Evolutionary conservation across 2,113 vertebrate genomes (phyloP), one percentile per base, ranked within the genome.

Genomic region (Manacus vitellinus): DNA sequence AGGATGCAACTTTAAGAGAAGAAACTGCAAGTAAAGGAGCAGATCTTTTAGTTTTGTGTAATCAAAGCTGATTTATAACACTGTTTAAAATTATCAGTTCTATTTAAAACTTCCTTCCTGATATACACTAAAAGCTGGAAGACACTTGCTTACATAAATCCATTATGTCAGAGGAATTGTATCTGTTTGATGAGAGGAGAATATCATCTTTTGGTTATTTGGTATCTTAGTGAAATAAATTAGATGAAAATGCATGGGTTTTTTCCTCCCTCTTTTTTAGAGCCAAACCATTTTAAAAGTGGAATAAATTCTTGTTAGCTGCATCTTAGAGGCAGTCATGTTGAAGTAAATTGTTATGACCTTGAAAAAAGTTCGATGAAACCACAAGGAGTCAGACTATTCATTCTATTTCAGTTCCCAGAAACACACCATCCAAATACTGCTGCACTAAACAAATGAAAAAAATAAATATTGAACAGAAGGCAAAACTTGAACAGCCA

Each of bases 331-430:
- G 66, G n/a, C 88, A 76, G 62, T 65, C 21, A 23, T 59, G 30
- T 51, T 52, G 71, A 33, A 55, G 61, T 67, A 94, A 96, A 91
- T 78, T 77, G 51, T 84, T 91, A 59, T n/a, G 91, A 92, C 86
- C 86, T 84, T 92, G 91, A 86, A 78, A 83, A 86, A 89, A 89
- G 76, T 81, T 95, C 68, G 86, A 0, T 56, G 65, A 97, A 96
- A 89, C 80, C 80, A 78, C 91, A 91, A 95, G 71, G 76, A 95
- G 56, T 81, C 65, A 91, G 73, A 89, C 30, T 84, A 74, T 86
- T 94, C 59, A 77, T 88, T 89, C 72, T 81, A 24, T 87, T 87
- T 59, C 86, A 52, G 65, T 81, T 84, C 76, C 84, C 18, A 3
- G 83, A 72, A 89, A 85, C 90, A 33, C 47, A 72, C 27, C 8